Conservation (phyloP, 2,113 vertebrate species). For the Nyctereutes procyonoides region DNA sequence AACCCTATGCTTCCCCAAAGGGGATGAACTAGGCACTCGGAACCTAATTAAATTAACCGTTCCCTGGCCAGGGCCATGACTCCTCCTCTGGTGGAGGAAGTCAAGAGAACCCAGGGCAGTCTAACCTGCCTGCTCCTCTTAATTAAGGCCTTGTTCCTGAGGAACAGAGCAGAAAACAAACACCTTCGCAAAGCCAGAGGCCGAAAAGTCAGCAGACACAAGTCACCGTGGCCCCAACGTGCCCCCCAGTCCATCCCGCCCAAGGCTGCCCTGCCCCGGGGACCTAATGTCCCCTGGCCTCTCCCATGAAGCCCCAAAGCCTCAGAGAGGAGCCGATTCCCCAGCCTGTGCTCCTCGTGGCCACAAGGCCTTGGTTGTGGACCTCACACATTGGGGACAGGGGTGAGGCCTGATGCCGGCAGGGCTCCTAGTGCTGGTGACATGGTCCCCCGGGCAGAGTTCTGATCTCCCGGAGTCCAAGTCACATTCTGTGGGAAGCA, state of each 20-base stretch:
- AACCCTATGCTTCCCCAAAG: slow-evolving; percentile 75
- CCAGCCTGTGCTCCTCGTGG: background rate
- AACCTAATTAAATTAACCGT: slow-evolving; percentile 83
- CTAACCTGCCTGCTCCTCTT: background rate
- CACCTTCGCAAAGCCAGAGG: background rate
- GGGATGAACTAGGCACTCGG: slow-evolving; percentile 62
- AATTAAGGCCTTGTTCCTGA: background rate
- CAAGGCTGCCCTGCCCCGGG: background rate
- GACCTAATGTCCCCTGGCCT: background rate
- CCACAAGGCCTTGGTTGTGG: fast-evolving
- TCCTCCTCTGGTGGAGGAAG: slow-evolving; percentile 64
- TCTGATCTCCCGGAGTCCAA: background rate
- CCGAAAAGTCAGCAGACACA: background rate
- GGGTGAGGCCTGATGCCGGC: background rate
- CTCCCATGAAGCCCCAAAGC: background rate
- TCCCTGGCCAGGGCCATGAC: slow-evolving; percentile 76
- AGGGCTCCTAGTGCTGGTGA: background rate
- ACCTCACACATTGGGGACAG: background rate
- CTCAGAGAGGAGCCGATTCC: fast-evolving
- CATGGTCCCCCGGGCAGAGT: background rate
- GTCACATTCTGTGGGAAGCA: background rate
- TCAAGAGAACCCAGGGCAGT: background rate
- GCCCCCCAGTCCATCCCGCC: background rate
- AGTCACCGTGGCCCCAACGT: background rate
- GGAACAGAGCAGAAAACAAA: background rate